Evolutionary conservation across 1,140 invertebrate genomes (phyloP).

Genomic region (Pectinophora gossypiella): DNA sequence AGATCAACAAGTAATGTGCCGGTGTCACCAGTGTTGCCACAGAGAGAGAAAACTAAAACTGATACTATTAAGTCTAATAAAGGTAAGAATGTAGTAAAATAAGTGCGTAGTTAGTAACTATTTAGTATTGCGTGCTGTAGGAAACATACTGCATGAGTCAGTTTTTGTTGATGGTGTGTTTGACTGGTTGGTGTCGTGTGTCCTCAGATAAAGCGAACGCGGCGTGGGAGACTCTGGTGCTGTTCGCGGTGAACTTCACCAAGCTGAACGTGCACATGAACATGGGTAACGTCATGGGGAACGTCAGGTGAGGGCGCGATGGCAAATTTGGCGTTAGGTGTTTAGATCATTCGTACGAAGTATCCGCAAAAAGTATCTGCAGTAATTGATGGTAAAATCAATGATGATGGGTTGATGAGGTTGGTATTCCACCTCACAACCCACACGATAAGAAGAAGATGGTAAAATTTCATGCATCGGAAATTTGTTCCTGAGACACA

Average conservation of each 20-base stretch:
- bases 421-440: too few species aligned
- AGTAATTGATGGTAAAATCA: too few species aligned
- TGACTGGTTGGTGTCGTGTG: neutral
- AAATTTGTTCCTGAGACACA: too few species aligned
- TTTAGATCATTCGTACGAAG: too few species aligned
- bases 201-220: slow-evolving; percentile 48
- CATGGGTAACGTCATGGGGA: slow-evolving; percentile 99
- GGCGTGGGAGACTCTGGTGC: slow-evolving; percentile 95
- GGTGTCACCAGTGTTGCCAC: slow-evolving; percentile 61
- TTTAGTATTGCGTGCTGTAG: too few species aligned
- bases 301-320: slow-evolving; percentile 93
- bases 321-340: too few species aligned
- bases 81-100: slow-evolving; percentile 41
- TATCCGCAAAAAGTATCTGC: too few species aligned
- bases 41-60: slow-evolving; percentile 67
- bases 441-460: too few species aligned
- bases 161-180: too few species aligned
- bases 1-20: slow-evolving; percentile 22
- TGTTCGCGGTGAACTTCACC: slow-evolving; percentile 97
- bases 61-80: slow-evolving; percentile 58
- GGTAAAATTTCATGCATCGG: too few species aligned
- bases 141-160: neutral
- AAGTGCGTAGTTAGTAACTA: neutral
- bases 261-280: slow-evolving; percentile 98
- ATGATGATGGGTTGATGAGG: too few species aligned